phyloP scores from a whole-genome alignment of 2,113 vertebrate genomes.

The Tachuris rubrigastra region DNA sequence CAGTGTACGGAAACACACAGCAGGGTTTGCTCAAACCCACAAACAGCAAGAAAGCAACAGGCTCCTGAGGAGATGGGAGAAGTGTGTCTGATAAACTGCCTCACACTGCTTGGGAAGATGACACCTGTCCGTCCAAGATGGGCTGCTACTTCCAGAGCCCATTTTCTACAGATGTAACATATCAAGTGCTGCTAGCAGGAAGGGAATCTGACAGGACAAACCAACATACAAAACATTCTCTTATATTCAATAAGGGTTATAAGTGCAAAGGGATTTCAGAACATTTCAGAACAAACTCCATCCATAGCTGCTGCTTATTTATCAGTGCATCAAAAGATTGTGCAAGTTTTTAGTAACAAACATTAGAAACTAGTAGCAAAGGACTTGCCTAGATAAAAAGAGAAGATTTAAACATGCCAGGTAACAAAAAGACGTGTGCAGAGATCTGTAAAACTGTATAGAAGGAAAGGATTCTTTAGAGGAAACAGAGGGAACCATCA shows the following conservation, averaged over 20 bases:
- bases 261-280: conserved; percentile 64
- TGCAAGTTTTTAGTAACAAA: conserved; percentile 74
- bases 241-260: conserved; percentile 51
- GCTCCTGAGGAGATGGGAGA: background rate
- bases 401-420: conserved; percentile 80
- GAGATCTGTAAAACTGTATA: conserved; percentile 72
- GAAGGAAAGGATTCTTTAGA: conserved; percentile 75
- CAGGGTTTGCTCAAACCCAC: conserved; percentile 50
- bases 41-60: conserved; percentile 41
- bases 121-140: background rate
- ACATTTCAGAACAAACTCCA: conserved; percentile 70
- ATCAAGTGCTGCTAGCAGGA: conserved; percentile 48
- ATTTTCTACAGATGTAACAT: background rate
- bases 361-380: conserved; percentile 71
- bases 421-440: conserved; percentile 77
- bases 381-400: conserved; percentile 74
- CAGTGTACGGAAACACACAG: conserved; percentile 52
- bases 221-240: conserved; percentile 53
- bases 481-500: conserved; percentile 53
- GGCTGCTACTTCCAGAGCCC: conserved; percentile 42
- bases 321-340: conserved; percentile 67
- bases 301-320: conserved; percentile 58
- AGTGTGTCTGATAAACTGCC: conserved; percentile 20
- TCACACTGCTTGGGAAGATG: conserved; percentile 5
- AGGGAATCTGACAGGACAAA: conserved; percentile 54